Evolutionary conservation across 1,140 invertebrate species (phyloP).

Genomic region (Oreohelix idahoensis): DNA sequence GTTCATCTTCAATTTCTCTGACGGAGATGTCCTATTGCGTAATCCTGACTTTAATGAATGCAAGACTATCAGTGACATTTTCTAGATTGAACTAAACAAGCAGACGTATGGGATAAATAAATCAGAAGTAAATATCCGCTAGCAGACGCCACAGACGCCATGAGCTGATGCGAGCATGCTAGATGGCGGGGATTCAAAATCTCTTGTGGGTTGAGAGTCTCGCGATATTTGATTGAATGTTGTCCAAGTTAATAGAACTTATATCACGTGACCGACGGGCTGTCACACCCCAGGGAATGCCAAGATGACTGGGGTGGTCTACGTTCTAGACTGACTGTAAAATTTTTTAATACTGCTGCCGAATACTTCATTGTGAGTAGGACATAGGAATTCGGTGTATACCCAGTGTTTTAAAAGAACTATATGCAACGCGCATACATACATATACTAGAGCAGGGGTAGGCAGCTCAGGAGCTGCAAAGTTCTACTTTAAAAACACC

Average conservation of each 20-base stretch:
- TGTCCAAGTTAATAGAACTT: conserved; percentile 25
- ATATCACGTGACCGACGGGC: not conserved
- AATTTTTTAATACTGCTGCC: too few relatives aligned
- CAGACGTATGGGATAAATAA: not conserved
- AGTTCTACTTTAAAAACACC: too few relatives aligned
- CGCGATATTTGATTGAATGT: conserved; percentile 26
- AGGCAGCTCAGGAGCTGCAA: too few relatives aligned
- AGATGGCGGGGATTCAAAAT: not conserved
- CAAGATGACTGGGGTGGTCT: too few relatives aligned
- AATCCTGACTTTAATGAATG: not conserved
- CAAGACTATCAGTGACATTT: not conserved
- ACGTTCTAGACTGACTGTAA: too few relatives aligned
- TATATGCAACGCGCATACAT: too few relatives aligned
- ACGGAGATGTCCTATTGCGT: too few relatives aligned
- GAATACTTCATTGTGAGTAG: too few relatives aligned
- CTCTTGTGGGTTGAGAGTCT: not conserved
- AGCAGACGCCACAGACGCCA: not conserved
- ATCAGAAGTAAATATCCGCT: conserved; percentile 13
- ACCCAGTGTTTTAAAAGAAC: too few relatives aligned
- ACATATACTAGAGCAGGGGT: too few relatives aligned
- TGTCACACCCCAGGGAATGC: not conserved
- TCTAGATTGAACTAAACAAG: not conserved
- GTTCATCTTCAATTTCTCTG: too few relatives aligned
- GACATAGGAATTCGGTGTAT: too few relatives aligned
- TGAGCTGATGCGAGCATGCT: not conserved